Percentiles rank a stretch among this genome's conserved stretches.
Evolutionary conservation across 2,888 invertebrate species (phyloP).

Genomic region (Nemoura dubitans): DNA sequence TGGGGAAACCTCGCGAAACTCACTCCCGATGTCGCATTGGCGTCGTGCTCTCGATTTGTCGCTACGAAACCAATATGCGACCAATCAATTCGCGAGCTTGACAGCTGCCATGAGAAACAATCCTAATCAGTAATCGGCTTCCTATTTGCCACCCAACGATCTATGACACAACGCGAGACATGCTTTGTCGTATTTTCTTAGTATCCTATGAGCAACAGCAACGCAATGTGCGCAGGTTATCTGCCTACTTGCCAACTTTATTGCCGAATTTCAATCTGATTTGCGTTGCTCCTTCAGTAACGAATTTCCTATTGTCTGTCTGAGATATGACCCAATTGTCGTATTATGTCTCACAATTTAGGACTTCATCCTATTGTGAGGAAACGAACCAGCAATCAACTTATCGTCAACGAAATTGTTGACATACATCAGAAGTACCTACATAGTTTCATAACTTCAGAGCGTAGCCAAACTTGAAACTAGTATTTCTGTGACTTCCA

Average conservation of each 20-base stretch:
- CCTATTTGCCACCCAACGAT: not conserved
- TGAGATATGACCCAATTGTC: not conserved
- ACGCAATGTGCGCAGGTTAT: not conserved
- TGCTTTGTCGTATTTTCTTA: not conserved
- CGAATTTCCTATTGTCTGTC: not conserved
- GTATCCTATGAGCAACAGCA: not conserved
- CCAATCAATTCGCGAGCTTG: not conserved
- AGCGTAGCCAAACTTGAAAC: too few species aligned
- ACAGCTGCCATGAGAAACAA: not conserved
- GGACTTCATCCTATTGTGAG: not conserved
- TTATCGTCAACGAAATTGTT: not conserved
- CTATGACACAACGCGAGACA: not conserved
- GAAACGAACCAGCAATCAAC: not conserved
- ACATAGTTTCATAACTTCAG: too few species aligned
- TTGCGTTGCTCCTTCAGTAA: not conserved
- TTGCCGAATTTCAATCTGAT: not conserved
- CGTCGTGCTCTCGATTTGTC: not conserved
- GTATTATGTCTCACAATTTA: not conserved
- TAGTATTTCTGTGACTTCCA: not conserved
- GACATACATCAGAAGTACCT: not conserved
- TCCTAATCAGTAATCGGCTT: not conserved
- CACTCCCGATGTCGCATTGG: not conserved
- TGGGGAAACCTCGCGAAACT: not conserved
- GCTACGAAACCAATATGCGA: not conserved
- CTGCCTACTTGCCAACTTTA: not conserved